These are phyloP conservation scores for Sphenopsis melanotis DNA, from an alignment of 2,797 vertebrate species.

Conservation along the genomic window DNA sequence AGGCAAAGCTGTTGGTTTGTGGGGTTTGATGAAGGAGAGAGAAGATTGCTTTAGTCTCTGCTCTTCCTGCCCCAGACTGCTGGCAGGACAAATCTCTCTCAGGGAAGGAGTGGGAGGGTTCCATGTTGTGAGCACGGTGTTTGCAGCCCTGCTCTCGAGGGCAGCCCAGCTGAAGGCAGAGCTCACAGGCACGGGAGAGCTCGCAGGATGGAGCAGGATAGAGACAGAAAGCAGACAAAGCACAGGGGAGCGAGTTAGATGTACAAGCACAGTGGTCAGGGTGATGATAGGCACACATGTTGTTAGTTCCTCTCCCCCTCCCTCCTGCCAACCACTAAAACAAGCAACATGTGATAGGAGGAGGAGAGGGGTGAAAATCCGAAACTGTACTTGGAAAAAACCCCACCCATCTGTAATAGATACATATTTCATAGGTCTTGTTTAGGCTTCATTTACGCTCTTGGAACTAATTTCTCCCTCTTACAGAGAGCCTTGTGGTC, in stretches of 20 bases:
- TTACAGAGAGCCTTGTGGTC: background rate
- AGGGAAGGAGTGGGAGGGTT: background rate
- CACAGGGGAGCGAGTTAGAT: background rate
- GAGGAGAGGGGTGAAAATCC: constrained; percentile 41
- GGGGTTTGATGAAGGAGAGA: background rate
- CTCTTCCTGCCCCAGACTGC: background rate
- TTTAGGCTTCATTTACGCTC: background rate
- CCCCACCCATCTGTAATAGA: background rate
- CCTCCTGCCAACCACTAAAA: constrained; percentile 60
- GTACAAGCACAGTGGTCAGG: constrained; percentile 40
- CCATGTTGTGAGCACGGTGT: background rate
- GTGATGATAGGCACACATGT: constrained; percentile 67
- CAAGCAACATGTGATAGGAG: constrained; percentile 51
- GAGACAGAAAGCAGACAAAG: constrained; percentile 24
- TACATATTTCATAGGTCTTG: constrained; percentile 16
- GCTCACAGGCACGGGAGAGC: background rate
- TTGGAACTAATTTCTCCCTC: background rate
- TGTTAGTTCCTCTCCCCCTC: constrained; percentile 60
- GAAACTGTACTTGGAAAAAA: background rate
- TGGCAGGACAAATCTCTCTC: background rate
- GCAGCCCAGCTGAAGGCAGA: background rate
- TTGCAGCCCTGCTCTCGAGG: background rate
- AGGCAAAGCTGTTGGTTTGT: background rate
- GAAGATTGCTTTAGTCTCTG: background rate
- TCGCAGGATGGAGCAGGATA: background rate